Evolutionary conservation across 2,888 invertebrate genomes (phyloP), one percentile per base, ranked within the genome.

Genomic region (Oscheius onirici): DNA sequence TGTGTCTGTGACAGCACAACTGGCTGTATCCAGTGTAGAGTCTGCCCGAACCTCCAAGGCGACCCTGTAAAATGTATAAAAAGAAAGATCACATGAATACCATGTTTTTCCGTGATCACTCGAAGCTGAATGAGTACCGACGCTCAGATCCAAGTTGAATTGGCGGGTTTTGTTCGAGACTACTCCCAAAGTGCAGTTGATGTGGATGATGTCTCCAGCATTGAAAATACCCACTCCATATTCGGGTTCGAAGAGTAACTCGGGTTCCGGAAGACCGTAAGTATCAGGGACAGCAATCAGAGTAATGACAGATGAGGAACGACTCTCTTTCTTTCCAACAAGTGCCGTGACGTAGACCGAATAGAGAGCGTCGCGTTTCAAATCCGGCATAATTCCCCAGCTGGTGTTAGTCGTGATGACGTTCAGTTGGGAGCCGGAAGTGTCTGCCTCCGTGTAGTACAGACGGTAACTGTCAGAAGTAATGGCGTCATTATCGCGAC

Each of bases 261-360:
- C 11, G 10, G 81, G 81, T 22, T 81, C 81, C 0, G 81, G 81
- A 10, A 81, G 72, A 51, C 77, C 80, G 20, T 74, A 69, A 2
- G 78, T 69, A 46, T 81, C 80, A 15, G 74, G 75, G 49, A 75
- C 73, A 20, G 82, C 82, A 0, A 80, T 66, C 58, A 82, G 72
- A 5, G 82, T 82, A 43, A 82, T 72, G 5, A 82, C 75, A 10
- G 76, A 76, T n/a, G 74, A 75, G 28, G 74, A 73, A n/a, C 76
- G 61, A 51, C 75, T 77, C 34, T 63, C 61, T 28, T 71, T 68
- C 10, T 75, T 70, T 1, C 71, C 73, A 28, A 74, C 77, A 15
- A 72, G 63, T 10, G 80, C 82, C 3, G 74, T 77, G 11, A 80
- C 79, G 55, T 80, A 82, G 10, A 77, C 80, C 22, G 73, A 73